Conservation (phyloP, 2,113 vertebrate genomes). For the Amblyopsis rosae region DNA sequence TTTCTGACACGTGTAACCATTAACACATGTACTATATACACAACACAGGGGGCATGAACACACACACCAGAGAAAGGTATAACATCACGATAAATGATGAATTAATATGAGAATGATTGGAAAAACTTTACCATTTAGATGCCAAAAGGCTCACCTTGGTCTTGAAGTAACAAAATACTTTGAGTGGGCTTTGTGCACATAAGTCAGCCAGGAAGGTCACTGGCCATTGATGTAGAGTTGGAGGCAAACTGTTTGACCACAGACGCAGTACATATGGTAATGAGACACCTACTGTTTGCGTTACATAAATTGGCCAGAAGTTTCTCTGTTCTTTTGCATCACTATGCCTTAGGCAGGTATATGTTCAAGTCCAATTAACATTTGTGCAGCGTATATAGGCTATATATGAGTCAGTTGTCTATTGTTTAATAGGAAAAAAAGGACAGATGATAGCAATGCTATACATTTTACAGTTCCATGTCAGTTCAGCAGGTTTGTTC, state of each 20-base stretch:
- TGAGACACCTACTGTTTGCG: slow-evolving; percentile 8
- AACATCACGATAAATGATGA: neutral
- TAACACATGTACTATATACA: slow-evolving; percentile 1
- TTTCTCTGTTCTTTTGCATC: neutral
- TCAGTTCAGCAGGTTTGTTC: slow-evolving; percentile 38
- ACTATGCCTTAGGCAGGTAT: neutral
- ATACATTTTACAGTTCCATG: slow-evolving; percentile 13
- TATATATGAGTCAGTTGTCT: neutral
- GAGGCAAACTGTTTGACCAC: slow-evolving; percentile 31
- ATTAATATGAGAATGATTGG: too few relatives aligned
- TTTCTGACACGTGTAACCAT: slow-evolving; percentile 5
- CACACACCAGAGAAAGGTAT: neutral
- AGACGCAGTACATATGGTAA: slow-evolving; percentile 26
- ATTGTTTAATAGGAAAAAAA: neutral
- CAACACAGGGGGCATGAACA: neutral
- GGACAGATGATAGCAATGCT: slow-evolving; percentile 41
- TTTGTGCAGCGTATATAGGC: neutral
- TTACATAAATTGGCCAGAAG: slow-evolving; percentile 27
- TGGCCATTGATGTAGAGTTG: slow-evolving; percentile 28
- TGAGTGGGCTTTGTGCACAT: too few relatives aligned
- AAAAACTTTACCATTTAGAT: too few relatives aligned
- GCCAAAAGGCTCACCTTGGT: too few relatives aligned
- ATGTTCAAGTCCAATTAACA: slow-evolving; percentile 14
- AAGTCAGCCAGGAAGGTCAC: neutral
- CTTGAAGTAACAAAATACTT: too few relatives aligned